Conservation (phyloP, 2,113 vertebrate species). For the Piaya cayana region DNA sequence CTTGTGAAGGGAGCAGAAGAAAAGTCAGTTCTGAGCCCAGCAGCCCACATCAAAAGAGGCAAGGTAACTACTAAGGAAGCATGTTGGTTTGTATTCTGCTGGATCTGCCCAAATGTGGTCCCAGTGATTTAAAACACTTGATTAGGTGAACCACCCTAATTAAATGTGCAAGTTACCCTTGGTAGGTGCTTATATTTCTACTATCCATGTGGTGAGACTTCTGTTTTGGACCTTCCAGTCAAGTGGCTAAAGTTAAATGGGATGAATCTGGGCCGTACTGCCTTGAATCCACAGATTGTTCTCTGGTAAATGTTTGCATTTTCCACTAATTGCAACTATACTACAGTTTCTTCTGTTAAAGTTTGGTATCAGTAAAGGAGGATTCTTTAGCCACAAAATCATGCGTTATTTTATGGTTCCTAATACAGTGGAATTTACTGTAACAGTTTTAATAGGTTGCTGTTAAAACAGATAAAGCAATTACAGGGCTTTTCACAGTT, state of each 20-base stretch:
- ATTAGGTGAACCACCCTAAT: background rate
- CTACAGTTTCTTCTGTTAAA: background rate
- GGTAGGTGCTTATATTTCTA: background rate
- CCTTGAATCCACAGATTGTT: background rate
- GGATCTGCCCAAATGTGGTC: background rate
- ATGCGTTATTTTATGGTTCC: conserved; percentile 10
- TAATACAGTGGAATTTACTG: conserved; percentile 3
- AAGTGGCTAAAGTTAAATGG: background rate
- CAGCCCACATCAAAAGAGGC: conserved; percentile 75
- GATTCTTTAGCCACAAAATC: background rate
- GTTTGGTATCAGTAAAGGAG: background rate
- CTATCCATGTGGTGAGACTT: background rate
- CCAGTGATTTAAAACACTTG: background rate
- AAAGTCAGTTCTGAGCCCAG: conserved; percentile 84
- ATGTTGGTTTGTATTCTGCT: background rate
- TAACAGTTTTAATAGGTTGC: background rate
- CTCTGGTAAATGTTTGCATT: background rate
- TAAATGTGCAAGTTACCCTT: background rate
- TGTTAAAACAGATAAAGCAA: conserved; percentile 22
- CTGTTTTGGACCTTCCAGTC: background rate
- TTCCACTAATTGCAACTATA: background rate
- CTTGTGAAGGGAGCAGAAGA: conserved; percentile 65
- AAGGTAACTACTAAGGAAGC: conserved; percentile 65
- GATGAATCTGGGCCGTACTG: background rate
- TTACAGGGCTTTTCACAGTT: conserved; percentile 25